These are phyloP conservation scores for Cyclura pinguis DNA, from an alignment of 2,797 vertebrate species.

Conservation along the genomic window DNA sequence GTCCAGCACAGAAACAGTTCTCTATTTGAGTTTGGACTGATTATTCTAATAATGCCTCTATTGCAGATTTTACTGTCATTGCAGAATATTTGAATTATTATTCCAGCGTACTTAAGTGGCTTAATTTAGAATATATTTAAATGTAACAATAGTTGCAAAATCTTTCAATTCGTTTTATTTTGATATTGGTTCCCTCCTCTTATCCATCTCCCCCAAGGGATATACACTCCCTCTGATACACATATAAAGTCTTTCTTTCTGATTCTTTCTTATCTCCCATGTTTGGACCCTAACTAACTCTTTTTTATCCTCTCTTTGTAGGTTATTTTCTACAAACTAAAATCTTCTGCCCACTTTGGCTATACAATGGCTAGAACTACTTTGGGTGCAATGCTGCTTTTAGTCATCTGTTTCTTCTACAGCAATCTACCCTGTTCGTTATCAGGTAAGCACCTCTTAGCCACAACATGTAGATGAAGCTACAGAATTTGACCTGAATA, in stretches of 20 bases:
- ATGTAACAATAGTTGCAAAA: neutral
- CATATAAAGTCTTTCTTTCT: neutral
- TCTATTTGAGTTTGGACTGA: neutral
- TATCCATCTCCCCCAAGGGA: neutral
- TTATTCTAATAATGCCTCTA: neutral
- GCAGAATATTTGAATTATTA: neutral
- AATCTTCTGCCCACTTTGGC: neutral
- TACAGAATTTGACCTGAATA: neutral
- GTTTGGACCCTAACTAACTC: neutral
- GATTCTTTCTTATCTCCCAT: neutral
- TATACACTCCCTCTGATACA: neutral
- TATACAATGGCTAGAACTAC: constrained; percentile 38
- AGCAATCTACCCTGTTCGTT: neutral
- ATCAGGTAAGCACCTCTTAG: constrained; percentile 52
- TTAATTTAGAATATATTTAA: neutral
- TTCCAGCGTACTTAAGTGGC: neutral
- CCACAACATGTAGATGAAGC: neutral
- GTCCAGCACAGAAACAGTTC: neutral
- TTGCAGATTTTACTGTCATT: neutral
- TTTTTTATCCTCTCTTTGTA: constrained; percentile 39
- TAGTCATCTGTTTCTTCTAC: constrained; percentile 49
- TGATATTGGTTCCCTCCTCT: neutral
- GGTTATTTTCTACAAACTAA: constrained; percentile 3
- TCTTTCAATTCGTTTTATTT: constrained; percentile 3
- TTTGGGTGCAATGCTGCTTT: neutral